Evolutionary conservation across 1,140 invertebrate genomes (phyloP).

Genomic region (Agrypnia vestita): DNA sequence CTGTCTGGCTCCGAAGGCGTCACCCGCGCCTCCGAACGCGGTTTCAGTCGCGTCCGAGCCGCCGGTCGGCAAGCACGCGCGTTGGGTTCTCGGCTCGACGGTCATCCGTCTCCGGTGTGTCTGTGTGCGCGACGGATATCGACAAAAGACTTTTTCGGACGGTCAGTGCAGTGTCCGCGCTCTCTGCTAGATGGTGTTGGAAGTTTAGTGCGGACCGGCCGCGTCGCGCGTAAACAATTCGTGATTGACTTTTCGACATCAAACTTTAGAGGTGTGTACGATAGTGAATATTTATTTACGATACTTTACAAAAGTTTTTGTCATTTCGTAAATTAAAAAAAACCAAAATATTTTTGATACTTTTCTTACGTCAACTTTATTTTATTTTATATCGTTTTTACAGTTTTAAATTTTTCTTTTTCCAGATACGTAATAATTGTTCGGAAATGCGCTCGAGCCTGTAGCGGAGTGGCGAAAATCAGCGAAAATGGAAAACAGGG

Average conservation of each 20-base stretch:
- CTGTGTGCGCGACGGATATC: slow-evolving; percentile 38
- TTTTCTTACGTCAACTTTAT: not conserved
- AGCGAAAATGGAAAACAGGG: slow-evolving; percentile 58
- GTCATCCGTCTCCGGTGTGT: not conserved
- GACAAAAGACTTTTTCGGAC: slow-evolving; percentile 42
- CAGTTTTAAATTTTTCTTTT: slow-evolving; percentile 13
- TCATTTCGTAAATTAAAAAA: not conserved
- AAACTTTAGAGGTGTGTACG: slow-evolving; percentile 31
- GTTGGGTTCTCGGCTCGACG: not conserved
- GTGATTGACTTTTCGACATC: slow-evolving; percentile 10
- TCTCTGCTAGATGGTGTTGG: slow-evolving; percentile 50
- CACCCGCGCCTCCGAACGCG: slow-evolving; percentile 46
- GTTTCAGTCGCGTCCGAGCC: slow-evolving; percentile 55
- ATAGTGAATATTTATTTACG: not conserved
- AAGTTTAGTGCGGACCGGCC: slow-evolving; percentile 27
- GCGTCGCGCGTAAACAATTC: slow-evolving; percentile 18
- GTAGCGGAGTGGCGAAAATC: not conserved
- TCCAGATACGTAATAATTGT: not conserved
- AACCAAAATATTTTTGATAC: not conserved
- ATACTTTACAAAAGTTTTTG: not conserved
- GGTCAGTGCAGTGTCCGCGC: slow-evolving; percentile 41
- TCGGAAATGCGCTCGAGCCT: slow-evolving; percentile 2
- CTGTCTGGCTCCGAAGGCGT: slow-evolving; percentile 50
- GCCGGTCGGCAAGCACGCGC: slow-evolving; percentile 50
- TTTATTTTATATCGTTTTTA: not conserved